Conservation (phyloP, 1,140 invertebrate genomes). For the Ruditapes philippinarum region DNA sequence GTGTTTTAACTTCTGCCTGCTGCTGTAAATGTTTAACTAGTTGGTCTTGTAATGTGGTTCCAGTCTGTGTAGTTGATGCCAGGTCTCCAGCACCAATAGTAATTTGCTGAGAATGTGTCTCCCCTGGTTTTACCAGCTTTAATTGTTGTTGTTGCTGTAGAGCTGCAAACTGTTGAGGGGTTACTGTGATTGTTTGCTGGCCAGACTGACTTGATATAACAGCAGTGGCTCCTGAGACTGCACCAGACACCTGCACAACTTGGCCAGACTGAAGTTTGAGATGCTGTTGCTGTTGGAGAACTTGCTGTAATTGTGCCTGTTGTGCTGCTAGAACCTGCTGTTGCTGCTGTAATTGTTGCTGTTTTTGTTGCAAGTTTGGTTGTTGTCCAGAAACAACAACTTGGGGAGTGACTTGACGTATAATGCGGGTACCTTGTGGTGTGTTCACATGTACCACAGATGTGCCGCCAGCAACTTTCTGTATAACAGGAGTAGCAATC, state of each 20-base stretch:
- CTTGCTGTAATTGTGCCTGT: constrained; percentile 63
- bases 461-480: constrained; percentile 36
- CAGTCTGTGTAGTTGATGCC: constrained; percentile 24
- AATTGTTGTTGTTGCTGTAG: constrained; percentile 57
- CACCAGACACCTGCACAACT: constrained; percentile 22
- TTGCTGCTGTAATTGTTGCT: constrained; percentile 77
- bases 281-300: constrained; percentile 23
- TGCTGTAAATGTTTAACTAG: constrained; percentile 48
- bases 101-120: constrained; percentile 15
- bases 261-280: constrained; percentile 38
- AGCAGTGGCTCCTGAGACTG: constrained; percentile 16
- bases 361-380: constrained; percentile 38
- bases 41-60: constrained; percentile 53
- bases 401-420: constrained; percentile 52
- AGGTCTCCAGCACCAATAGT: not conserved
- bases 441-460: constrained; percentile 51
- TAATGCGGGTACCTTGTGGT: constrained; percentile 36
- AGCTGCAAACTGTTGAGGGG: constrained; percentile 50
- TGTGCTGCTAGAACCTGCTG: constrained; percentile 70
- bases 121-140: constrained; percentile 37
- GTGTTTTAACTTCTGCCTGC: constrained; percentile 83
- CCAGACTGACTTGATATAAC: constrained; percentile 1
- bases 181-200: constrained; percentile 52
- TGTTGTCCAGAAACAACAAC: constrained; percentile 32
- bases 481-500: constrained; percentile 31